Conservation (phyloP, 2,888 invertebrate genomes). For the Laspeyria flexula region DNA sequence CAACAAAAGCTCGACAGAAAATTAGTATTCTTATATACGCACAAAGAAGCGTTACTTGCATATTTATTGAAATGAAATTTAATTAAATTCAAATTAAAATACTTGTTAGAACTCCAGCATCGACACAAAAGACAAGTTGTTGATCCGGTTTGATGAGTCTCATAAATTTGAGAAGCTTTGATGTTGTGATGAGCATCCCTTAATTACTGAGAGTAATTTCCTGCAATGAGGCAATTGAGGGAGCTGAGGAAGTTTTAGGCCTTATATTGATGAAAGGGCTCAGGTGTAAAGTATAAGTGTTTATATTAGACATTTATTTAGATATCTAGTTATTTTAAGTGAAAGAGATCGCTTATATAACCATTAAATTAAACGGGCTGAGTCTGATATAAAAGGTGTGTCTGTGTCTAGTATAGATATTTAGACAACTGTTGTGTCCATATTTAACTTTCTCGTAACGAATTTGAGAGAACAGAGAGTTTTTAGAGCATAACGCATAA, state of each 20-base stretch:
- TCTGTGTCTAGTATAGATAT: too few species aligned
- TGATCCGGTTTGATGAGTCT: conserved; percentile 50
- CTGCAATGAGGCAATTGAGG: conserved; percentile 8
- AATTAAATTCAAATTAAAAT: conserved; percentile 49
- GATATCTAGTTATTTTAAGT: too few species aligned
- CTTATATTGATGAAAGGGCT: not conserved
- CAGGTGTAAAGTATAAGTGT: not conserved
- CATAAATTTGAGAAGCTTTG: conserved; percentile 58
- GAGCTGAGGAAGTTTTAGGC: not conserved
- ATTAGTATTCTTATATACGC: not conserved
- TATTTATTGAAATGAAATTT: conserved; percentile 38
- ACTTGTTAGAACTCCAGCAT: conserved; percentile 44
- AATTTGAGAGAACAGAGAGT: too few species aligned
- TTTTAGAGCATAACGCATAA: too few species aligned
- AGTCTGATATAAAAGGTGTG: too few species aligned
- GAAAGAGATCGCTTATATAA: too few species aligned
- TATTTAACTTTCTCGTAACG: too few species aligned
- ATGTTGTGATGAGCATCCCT: conserved; percentile 50
- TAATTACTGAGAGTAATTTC: conserved; percentile 48
- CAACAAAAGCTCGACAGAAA: not conserved
- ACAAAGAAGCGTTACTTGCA: conserved; percentile 1
- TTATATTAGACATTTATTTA: too few species aligned
- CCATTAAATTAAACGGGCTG: too few species aligned
- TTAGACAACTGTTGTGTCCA: too few species aligned
- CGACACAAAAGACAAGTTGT: conserved; percentile 50